These are phyloP conservation scores for Tigriopus californicus DNA, from an alignment of 2,888 invertebrate genomes.

Conservation along the genomic window DNA sequence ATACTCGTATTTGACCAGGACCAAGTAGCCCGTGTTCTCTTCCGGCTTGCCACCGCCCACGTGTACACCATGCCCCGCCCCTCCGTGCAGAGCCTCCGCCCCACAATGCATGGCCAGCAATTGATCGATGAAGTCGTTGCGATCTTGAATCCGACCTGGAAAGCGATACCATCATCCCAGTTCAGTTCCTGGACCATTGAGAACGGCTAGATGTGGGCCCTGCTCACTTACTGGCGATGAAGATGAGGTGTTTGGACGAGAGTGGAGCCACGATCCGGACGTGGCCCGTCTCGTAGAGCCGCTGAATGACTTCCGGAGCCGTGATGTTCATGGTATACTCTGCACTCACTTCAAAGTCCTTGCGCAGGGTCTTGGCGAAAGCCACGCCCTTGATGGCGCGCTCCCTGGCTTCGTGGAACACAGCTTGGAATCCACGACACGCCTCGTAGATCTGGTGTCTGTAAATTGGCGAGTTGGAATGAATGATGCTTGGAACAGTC, in stretches of 20 bases:
- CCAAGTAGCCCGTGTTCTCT: slow-evolving; percentile 24
- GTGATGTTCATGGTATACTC: slow-evolving; percentile 26
- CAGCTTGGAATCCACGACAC: slow-evolving; percentile 56
- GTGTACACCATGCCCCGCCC: neutral
- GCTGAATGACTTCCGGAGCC: slow-evolving; percentile 26
- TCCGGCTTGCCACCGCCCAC: neutral
- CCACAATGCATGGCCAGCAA: slow-evolving; percentile 28
- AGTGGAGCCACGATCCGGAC: slow-evolving; percentile 28
- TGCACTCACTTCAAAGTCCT: slow-evolving; percentile 40
- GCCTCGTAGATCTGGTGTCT: slow-evolving; percentile 40
- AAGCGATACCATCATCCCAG: slow-evolving; percentile 8
- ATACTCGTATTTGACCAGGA: slow-evolving; percentile 24
- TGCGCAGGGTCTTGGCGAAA: slow-evolving; percentile 55
- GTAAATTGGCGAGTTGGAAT: no score
- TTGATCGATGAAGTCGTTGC: slow-evolving; percentile 27
- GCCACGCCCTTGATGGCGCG: slow-evolving; percentile 56
- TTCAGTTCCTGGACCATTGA: no score
- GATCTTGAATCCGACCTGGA: slow-evolving; percentile 23
- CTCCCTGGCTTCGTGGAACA: slow-evolving; percentile 59
- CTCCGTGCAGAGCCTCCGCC: neutral
- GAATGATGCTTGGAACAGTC: no score
- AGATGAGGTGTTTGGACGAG: slow-evolving; percentile 28
- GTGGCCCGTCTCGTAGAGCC: slow-evolving; percentile 28
- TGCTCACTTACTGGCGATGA: slow-evolving; percentile 25
- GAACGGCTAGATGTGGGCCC: neutral